Base-by-base conservation (phyloP, 2,797 vertebrate species). In the Clamator glandarius region DNA sequence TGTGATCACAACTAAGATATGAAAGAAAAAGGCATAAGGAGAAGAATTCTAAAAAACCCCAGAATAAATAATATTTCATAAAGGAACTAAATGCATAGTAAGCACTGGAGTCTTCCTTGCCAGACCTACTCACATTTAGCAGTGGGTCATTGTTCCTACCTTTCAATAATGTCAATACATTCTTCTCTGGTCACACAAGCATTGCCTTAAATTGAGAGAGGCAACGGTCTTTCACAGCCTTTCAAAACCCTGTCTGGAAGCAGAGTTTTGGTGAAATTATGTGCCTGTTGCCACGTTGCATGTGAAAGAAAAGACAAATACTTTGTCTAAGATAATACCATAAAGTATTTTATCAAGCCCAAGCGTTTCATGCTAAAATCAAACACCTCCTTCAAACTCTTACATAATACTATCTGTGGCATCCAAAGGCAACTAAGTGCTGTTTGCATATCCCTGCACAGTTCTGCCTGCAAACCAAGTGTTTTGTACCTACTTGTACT, bases 231-330 rank as follows among this genome's bases (percentile, higher is more conserved):
- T 44, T 44, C 42, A 44, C 18, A 18, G 42, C 15, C 42, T 16
- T 44, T 44, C 18, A 44, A 44, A 44, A 18, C 15, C 42, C 18
- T 44, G 17, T 18, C 42, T 44, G 42, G 42, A 44, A 18, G 42
- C 42, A 44, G 42, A 44, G 42, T 15, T 44, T 44, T 44, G 42
- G 44, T 44, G 42, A 44, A 44, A 44, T 44, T 44, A 13, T 42
- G 42, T 44, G 42, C 44, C 42, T 44, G 15, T 14, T 44, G 42
- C 42, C 16, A 17, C 42, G 16, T 42, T 0, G 0, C 44, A 74
- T 59, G 26, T 25, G 15, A 8, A 85, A 66, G 25, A 87, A 21
- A 74, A 81, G 26, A 21, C 5, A 26, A 78, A 25, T 15, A 82
- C 17, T 58, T 84, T 50, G 12, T 28, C 41, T 77, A 84, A 76